phyloP scores from a whole-genome alignment of 2,888 invertebrate species.

The Oscheius myriophilus region DNA sequence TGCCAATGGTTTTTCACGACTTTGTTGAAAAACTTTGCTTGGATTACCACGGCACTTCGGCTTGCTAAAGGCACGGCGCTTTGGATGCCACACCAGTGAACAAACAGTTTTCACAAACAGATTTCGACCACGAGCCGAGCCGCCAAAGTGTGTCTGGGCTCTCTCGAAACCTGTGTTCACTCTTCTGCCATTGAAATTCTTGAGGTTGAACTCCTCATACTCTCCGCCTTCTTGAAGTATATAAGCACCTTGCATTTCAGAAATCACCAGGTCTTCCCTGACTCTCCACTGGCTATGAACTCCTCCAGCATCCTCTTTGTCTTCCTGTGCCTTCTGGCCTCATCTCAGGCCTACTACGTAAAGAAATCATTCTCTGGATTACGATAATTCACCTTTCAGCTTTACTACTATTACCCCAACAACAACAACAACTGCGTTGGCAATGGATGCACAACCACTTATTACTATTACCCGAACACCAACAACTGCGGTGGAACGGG shows the following conservation, averaged over 20 bases:
- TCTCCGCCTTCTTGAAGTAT: too few relatives aligned
- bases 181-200: neutral
- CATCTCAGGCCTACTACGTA: conserved; percentile 9
- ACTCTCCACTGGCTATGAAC: too few relatives aligned
- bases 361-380: too few relatives aligned
- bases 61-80: too few relatives aligned
- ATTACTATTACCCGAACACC: conserved; percentile 22
- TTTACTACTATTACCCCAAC: conserved; percentile 5
- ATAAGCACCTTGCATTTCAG: too few relatives aligned
- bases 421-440: conserved; percentile 11
- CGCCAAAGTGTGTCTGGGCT: conserved; percentile 12
- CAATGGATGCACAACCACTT: conserved; percentile 5
- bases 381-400: neutral
- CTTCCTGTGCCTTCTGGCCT: conserved; percentile 3
- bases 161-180: neutral
- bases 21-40: too few relatives aligned
- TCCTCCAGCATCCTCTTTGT: conserved; percentile 5
- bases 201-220: too few relatives aligned
- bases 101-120: conserved; percentile 29
- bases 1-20: too few relatives aligned
- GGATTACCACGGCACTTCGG: too few relatives aligned
- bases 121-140: conserved; percentile 19
- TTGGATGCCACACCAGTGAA: conserved; percentile 7
- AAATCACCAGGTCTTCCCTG: too few relatives aligned
- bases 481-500: conserved; percentile 8